phyloP scores from a whole-genome alignment of 2,797 vertebrate genomes.

The Heterohyrax brucei region DNA sequence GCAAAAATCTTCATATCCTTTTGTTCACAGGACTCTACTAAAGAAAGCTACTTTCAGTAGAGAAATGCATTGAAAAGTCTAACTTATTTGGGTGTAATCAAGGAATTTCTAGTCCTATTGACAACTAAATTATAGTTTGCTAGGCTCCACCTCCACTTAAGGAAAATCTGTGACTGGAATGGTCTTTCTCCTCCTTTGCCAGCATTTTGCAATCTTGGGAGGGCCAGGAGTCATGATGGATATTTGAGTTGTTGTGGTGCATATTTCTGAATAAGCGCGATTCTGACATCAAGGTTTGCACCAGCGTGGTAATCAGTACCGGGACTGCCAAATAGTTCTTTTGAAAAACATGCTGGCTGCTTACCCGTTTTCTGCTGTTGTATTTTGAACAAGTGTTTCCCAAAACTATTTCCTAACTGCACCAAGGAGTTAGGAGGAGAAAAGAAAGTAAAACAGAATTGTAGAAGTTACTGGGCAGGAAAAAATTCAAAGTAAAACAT shows the following conservation, averaged over 20 bases:
- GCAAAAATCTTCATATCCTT: neutral
- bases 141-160: neutral
- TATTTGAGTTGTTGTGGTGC: slow-evolving; percentile 68
- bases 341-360: slow-evolving; percentile 85
- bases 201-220: slow-evolving; percentile 29
- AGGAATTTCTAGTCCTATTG: slow-evolving; percentile 67
- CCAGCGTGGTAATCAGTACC: slow-evolving; percentile 31
- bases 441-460: slow-evolving; percentile 51
- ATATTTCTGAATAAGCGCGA: neutral
- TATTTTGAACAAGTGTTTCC: slow-evolving; percentile 91
- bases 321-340: slow-evolving; percentile 83
- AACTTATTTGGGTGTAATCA: slow-evolving; percentile 9
- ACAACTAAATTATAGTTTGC: neutral
- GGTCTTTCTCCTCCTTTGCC: neutral
- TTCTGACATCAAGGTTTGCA: slow-evolving; percentile 77
- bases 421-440: slow-evolving; percentile 54
- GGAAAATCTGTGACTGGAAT: neutral
- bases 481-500: slow-evolving; percentile 76
- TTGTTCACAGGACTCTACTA: neutral
- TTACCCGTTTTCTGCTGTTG: slow-evolving; percentile 83
- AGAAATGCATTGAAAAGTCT: neutral
- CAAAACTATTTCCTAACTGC: slow-evolving; percentile 89
- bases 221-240: neutral
- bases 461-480: slow-evolving; percentile 79
- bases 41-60: slow-evolving; percentile 54